These are phyloP conservation scores for Carduelis carduelis DNA, from an alignment of 2,797 vertebrate genomes.

Conservation along the genomic window DNA sequence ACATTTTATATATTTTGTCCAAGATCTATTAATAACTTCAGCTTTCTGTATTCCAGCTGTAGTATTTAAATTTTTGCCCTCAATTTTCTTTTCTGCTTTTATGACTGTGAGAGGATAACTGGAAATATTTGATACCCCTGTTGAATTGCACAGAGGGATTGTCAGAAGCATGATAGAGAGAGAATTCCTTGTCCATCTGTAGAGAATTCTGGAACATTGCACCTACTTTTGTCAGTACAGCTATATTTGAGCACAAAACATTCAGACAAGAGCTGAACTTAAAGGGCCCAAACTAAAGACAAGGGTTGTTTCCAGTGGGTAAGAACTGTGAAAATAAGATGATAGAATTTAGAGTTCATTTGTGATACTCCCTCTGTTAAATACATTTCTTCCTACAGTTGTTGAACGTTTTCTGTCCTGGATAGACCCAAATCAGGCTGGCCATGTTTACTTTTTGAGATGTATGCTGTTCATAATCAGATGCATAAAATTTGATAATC, in stretches of 20 bases:
- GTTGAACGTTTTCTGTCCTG: background rate
- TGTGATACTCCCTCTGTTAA: rapidly evolving
- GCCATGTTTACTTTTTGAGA: background rate
- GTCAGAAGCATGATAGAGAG: background rate
- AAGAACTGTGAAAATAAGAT: background rate
- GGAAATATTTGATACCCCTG: background rate
- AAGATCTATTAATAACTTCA: background rate
- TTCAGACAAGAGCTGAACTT: background rate
- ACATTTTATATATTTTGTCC: background rate
- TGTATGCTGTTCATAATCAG: background rate
- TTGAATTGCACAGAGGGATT: background rate
- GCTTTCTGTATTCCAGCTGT: background rate
- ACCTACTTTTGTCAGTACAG: background rate
- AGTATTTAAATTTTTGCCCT: background rate
- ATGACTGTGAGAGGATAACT: background rate
- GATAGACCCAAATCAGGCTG: background rate
- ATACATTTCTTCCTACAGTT: background rate
- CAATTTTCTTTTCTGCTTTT: background rate
- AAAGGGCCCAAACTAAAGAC: background rate
- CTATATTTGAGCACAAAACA: background rate
- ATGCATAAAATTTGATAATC: background rate
- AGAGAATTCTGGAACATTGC: background rate
- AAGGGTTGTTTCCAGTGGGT: background rate
- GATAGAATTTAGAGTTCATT: background rate
- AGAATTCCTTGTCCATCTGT: background rate